Evolutionary conservation across 2,113 vertebrate species (phyloP), one percentile per base, ranked within the genome.

Genomic region (Nesogale talazaci): DNA sequence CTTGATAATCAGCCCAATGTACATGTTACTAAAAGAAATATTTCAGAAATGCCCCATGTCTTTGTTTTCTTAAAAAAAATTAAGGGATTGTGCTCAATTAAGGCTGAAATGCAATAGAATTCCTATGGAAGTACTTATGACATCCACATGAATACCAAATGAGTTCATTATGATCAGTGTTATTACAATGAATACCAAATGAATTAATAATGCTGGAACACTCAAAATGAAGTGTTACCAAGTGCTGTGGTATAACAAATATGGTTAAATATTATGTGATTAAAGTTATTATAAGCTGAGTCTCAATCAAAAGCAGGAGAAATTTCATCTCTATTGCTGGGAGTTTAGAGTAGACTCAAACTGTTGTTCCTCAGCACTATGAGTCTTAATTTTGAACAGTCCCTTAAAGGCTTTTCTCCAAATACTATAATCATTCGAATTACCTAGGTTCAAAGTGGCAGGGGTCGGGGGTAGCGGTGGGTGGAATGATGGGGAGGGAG

Each of bases 141-240:
- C 95, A 95, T 95, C 94, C 88, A 88, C 74, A 89, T 89, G 97
- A 97, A 97, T 97, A 89, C 84, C 85, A 97, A 97, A 97, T 82
- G 96, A 98, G 97, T 97, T 98, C 97, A 97, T 98, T 97, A 95
- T 74, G 94, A 97, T 97, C 96, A 91, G 92, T 97, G 93, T 93
- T 98, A 96, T 97, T 96, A 97, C 96, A 94, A 75, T 93, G 97
- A 98, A 97, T 97, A 97, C 83, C 90, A 91, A 97, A 97, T 97
- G 95, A 98, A 97, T 97, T 97, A 97, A 98, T 97, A 97, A 96
- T 90, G 88, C 96, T 93, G 95, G 95, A 94, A 97, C 86, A 90
- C 93, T 97, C 96, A 86, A 94, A 96, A 97, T 92, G 93, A 98
- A 97, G 96, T 94, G 96, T 94, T 97, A 95, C 88, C 86, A 92